A percentile compares a stretch with the other conserved stretches of the same genome.
Evolutionary conservation across 1,140 invertebrate genomes (phyloP).

Genomic region (Conus betulinus): DNA sequence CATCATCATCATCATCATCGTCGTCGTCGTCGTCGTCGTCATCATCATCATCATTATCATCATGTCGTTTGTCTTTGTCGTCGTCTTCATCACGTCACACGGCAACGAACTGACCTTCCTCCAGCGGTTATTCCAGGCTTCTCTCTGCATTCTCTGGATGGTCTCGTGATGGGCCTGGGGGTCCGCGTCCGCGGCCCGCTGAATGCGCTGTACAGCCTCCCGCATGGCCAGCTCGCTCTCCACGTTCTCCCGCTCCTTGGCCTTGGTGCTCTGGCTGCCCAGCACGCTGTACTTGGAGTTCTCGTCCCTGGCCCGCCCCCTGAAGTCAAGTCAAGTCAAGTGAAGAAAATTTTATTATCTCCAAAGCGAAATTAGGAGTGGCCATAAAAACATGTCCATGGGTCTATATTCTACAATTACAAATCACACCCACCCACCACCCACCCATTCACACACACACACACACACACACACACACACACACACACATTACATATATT

Average conservation of each 20-base stretch:
- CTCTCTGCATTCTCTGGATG: constrained; percentile 48
- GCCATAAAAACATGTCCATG: not conserved
- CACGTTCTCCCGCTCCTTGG: constrained; percentile 61
- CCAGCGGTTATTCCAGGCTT: constrained; percentile 36
- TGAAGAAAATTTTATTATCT: not conserved
- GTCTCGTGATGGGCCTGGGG: constrained; percentile 25
- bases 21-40: no score
- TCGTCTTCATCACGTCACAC: no score
- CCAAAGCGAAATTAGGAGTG: not conserved
- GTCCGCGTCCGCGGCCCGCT: constrained; percentile 23
- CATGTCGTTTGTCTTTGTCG: no score
- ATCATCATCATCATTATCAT: no score
- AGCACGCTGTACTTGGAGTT: constrained; percentile 55
- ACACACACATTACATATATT: no score
- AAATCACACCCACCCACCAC: no score
- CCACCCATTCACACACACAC: no score
- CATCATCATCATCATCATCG: no score
- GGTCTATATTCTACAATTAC: no score
- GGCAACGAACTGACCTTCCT: not conserved
- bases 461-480: no score
- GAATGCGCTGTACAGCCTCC: constrained; percentile 51
- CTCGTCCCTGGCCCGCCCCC: constrained; percentile 60
- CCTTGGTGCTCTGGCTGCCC: constrained; percentile 39
- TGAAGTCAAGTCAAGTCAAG: constrained; percentile 30
- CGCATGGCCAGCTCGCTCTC: constrained; percentile 63